Percentiles rank a stretch among this genome's conserved stretches.
Evolutionary conservation across 2,888 invertebrate genomes (phyloP).

Genomic region (Didymodactylos carnosus): DNA sequence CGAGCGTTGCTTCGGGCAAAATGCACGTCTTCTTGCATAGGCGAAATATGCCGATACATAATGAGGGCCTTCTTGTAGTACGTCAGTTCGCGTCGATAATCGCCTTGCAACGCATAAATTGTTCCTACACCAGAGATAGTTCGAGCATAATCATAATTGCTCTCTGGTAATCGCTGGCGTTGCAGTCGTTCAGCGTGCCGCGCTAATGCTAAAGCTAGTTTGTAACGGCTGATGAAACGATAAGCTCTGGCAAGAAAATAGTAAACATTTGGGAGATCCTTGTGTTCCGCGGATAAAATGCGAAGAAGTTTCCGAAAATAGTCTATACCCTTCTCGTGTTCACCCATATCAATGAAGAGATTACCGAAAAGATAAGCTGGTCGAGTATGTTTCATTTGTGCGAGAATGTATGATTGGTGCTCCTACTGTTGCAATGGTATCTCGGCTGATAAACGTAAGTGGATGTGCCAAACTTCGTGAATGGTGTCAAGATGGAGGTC

Average conservation of each 20-base stretch:
- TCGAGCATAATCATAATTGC: not conserved
- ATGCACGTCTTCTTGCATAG: not conserved
- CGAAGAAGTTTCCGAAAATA: not conserved
- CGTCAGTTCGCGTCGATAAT: not conserved
- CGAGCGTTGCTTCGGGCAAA: not conserved
- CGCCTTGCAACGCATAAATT: not conserved
- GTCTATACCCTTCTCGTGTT: not conserved
- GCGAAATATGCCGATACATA: not conserved
- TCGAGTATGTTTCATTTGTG: not conserved
- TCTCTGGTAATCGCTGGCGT: not conserved
- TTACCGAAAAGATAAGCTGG: not conserved
- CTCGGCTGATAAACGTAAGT: not conserved
- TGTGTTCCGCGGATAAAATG: not conserved
- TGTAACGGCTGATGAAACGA: not conserved
- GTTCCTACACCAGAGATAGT: not conserved
- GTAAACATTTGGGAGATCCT: not conserved
- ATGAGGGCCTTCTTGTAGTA: not conserved
- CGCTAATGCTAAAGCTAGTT: not conserved
- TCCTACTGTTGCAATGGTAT: not conserved
- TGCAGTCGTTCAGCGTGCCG: not conserved
- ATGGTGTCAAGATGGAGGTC: not conserved
- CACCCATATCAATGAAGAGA: not conserved
- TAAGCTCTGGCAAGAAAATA: not conserved
- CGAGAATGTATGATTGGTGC: not conserved
- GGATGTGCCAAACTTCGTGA: not conserved